Evolutionary conservation across 2,888 invertebrate species (phyloP).

Genomic region (Neria commutata): DNA sequence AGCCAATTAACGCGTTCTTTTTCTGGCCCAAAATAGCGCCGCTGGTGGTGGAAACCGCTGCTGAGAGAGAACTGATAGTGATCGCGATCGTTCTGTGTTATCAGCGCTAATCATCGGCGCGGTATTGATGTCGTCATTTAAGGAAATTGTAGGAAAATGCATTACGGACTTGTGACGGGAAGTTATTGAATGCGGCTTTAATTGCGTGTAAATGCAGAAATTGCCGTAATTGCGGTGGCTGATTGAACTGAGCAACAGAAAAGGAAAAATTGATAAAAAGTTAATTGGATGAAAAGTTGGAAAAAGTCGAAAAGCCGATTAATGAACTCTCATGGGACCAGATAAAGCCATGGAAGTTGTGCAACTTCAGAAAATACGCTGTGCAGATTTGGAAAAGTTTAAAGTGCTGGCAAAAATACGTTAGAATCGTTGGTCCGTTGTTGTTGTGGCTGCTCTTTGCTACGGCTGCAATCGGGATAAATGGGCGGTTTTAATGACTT

Average conservation of each 20-base stretch:
- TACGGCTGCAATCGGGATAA: background rate
- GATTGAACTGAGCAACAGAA: constrained; percentile 6
- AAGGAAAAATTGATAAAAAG: constrained; percentile 26
- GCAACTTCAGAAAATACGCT: too few relatives aligned
- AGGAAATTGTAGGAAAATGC: constrained; percentile 21
- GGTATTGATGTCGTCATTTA: constrained; percentile 12
- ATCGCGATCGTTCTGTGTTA: constrained; percentile 5
- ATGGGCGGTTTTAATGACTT: background rate
- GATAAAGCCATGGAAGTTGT: too few relatives aligned
- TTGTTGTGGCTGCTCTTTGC: too few relatives aligned
- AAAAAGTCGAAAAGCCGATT: constrained; percentile 36
- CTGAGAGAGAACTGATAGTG: background rate
- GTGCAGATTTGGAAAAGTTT: too few relatives aligned
- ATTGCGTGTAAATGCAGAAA: constrained; percentile 42
- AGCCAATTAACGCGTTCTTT: background rate
- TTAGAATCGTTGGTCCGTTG: too few relatives aligned
- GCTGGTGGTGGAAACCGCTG: background rate
- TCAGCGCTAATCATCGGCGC: constrained; percentile 9
- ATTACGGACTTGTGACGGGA: constrained; percentile 39
- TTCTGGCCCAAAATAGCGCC: too few relatives aligned
- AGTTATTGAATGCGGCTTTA: constrained; percentile 51
- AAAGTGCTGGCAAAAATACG: too few relatives aligned
- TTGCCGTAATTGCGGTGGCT: background rate
- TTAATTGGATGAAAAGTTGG: constrained; percentile 44
- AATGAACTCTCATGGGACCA: constrained; percentile 25